These are phyloP conservation scores for Mixornis gularis DNA, from an alignment of 2,113 vertebrate species.

Conservation along the genomic window DNA sequence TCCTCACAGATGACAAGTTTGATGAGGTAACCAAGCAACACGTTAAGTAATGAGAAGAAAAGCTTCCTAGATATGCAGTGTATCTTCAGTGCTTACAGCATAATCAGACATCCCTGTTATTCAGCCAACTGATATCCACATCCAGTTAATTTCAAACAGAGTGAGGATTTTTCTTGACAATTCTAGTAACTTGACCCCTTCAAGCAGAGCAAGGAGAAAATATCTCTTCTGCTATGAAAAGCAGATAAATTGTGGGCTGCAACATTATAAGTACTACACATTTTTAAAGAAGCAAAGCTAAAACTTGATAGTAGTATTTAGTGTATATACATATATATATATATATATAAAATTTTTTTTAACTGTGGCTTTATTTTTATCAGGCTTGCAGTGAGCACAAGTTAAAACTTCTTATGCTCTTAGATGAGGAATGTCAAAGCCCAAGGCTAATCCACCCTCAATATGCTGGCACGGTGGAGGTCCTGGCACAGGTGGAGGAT, in stretches of 20 bases:
- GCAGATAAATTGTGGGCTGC: background rate
- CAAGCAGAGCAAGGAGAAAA: background rate
- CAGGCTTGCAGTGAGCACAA: background rate
- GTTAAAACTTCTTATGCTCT: background rate
- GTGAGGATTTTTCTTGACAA: background rate
- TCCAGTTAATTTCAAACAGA: background rate
- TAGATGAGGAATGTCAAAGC: background rate
- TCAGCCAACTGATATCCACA: background rate
- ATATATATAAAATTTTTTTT: background rate
- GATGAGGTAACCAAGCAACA: slow-evolving; percentile 50
- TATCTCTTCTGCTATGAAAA: background rate
- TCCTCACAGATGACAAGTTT: slow-evolving; percentile 13
- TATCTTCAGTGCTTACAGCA: background rate
- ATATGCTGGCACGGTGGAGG: background rate
- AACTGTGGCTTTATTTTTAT: background rate
- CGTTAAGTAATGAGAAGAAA: slow-evolving; percentile 40
- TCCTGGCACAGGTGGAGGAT: background rate
- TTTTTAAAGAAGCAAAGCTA: background rate
- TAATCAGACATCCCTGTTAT: slow-evolving; percentile 16
- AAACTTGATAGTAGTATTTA: background rate
- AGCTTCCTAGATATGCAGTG: background rate
- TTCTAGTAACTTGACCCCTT: background rate
- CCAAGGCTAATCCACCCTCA: background rate
- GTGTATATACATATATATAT: background rate
- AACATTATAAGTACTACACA: background rate